Evolutionary conservation across 2,888 invertebrate genomes (phyloP).

Genomic region (Chymomyza amoena): DNA sequence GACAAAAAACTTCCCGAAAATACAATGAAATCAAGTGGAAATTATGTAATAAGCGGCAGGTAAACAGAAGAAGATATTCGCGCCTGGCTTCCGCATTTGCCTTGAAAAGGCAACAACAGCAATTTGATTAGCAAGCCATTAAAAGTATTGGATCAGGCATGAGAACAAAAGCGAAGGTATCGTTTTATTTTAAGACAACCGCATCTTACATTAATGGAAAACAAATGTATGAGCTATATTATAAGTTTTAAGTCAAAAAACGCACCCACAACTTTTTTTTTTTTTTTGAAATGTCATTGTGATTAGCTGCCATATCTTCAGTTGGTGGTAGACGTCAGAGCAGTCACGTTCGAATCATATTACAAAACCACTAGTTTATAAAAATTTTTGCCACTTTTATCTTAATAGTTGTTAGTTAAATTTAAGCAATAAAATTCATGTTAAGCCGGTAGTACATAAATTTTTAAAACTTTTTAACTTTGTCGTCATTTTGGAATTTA

Average conservation of each 20-base stretch:
- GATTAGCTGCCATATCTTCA: neutral
- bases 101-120: slow-evolving; percentile 13
- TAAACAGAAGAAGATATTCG: slow-evolving; percentile 30
- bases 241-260: slow-evolving; percentile 35
- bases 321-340: neutral
- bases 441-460: neutral
- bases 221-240: slow-evolving; percentile 34
- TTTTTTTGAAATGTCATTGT: too few species aligned
- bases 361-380: neutral
- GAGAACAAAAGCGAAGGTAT: slow-evolving; percentile 62
- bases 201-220: neutral
- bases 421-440: too few species aligned
- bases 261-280: neutral
- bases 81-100: slow-evolving; percentile 47
- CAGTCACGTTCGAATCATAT: neutral
- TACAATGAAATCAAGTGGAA: slow-evolving; percentile 34
- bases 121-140: slow-evolving; percentile 46
- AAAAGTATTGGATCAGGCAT: slow-evolving; percentile 51
- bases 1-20: slow-evolving; percentile 60
- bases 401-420: slow-evolving; percentile 1
- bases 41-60: slow-evolving; percentile 56
- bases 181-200: slow-evolving; percentile 39
- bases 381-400: slow-evolving; percentile 6
- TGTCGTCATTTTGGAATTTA: too few species aligned
- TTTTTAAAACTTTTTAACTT: neutral